phyloP scores from a whole-genome alignment of 2,113 vertebrate species.

The Charadrius vociferus region DNA sequence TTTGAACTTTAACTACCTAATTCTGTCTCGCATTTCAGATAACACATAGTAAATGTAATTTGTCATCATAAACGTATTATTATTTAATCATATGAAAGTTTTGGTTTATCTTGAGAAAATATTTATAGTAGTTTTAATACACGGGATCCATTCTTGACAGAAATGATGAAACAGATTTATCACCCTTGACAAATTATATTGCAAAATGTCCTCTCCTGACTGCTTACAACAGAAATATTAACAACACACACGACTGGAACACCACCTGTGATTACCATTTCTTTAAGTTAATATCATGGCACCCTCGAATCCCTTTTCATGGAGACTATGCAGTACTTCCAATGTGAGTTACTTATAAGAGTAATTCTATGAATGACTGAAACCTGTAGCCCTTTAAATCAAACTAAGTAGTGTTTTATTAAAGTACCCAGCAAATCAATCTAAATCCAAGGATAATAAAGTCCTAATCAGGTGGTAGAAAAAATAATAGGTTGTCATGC shows the following conservation, averaged over 20 bases:
- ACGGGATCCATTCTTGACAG: slow-evolving; percentile 82
- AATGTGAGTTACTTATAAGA: slow-evolving; percentile 81
- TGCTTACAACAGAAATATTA: slow-evolving; percentile 77
- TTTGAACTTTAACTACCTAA: slow-evolving; percentile 78
- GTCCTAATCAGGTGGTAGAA: slow-evolving; percentile 99
- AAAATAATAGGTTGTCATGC: slow-evolving; percentile 99
- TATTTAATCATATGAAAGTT: slow-evolving; percentile 85
- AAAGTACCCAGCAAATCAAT: slow-evolving; percentile 99
- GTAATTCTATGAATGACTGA: slow-evolving; percentile 88
- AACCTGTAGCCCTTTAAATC: slow-evolving; percentile 92
- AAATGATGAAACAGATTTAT: slow-evolving; percentile 92
- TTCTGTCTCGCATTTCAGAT: slow-evolving; percentile 74
- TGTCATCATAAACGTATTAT: slow-evolving; percentile 84
- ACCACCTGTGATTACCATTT: slow-evolving; percentile 87
- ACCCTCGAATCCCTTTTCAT: slow-evolving; percentile 75
- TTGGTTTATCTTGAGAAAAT: slow-evolving; percentile 84
- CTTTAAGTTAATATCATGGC: slow-evolving; percentile 78
- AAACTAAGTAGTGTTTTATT: slow-evolving; percentile 98
- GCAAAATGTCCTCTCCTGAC: slow-evolving; percentile 79
- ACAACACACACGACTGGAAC: slow-evolving; percentile 77
- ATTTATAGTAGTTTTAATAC: slow-evolving; percentile 94
- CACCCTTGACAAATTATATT: slow-evolving; percentile 88
- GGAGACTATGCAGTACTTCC: slow-evolving; percentile 28
- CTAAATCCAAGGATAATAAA: slow-evolving; percentile 99
- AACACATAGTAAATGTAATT: slow-evolving; percentile 84